Conservation (phyloP, 2,113 vertebrate species). For the Todiramphus saurophagus region DNA sequence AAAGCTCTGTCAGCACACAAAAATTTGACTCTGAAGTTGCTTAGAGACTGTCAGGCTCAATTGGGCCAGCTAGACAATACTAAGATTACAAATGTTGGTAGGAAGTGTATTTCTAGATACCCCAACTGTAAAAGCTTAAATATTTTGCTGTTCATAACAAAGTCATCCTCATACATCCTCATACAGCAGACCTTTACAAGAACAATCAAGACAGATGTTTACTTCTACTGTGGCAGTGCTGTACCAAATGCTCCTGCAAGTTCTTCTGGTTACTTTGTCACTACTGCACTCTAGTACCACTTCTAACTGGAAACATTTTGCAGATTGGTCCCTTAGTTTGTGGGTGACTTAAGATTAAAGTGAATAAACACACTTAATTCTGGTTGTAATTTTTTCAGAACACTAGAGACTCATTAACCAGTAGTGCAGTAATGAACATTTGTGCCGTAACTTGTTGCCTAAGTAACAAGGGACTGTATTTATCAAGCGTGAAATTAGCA, state of each 20-base stretch:
- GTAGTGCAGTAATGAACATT: slow-evolving; percentile 50
- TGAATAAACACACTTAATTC: slow-evolving; percentile 42
- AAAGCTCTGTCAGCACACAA: background rate
- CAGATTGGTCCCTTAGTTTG: background rate
- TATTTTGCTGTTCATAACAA: background rate
- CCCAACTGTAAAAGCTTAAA: background rate
- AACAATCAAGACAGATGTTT: background rate
- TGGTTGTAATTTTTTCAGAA: slow-evolving; percentile 38
- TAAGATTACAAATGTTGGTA: background rate
- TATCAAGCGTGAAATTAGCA: slow-evolving; percentile 70
- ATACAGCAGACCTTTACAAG: background rate
- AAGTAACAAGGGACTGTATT: slow-evolving; percentile 55
- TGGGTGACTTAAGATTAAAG: slow-evolving; percentile 29
- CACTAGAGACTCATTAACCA: slow-evolving; percentile 69
- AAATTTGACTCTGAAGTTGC: background rate
- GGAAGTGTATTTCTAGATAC: background rate
- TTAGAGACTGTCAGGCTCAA: background rate
- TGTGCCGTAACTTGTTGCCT: slow-evolving; percentile 44
- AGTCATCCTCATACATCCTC: background rate
- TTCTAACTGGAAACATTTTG: background rate
- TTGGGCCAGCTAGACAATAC: background rate
- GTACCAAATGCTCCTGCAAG: background rate
- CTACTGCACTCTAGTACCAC: accelerated
- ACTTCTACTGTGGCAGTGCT: background rate
- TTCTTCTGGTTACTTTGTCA: background rate